Evolutionary conservation across 2,888 invertebrate species (phyloP).

Genomic region (Chrysotoxum bicinctum): DNA sequence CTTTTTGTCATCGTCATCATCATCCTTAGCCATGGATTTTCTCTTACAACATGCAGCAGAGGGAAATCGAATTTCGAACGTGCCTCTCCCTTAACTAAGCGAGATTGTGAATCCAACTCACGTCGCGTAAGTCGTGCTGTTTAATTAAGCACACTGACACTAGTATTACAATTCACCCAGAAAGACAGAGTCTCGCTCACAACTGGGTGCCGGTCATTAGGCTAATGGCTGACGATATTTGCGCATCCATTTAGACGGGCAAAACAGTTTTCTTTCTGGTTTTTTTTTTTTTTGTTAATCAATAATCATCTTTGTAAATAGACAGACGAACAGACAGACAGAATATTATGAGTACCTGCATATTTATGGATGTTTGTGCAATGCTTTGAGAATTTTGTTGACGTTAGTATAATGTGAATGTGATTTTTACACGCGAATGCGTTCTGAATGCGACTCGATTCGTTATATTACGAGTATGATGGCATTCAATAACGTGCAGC

Average conservation of each 20-base stretch:
- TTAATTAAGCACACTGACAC: slow-evolving; percentile 63
- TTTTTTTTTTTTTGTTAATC: slow-evolving; percentile 23
- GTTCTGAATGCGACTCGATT: slow-evolving; percentile 5
- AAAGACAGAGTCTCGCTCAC: slow-evolving; percentile 16
- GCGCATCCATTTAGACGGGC: slow-evolving; percentile 49
- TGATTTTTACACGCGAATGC: slow-evolving; percentile 50
- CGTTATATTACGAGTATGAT: not conserved
- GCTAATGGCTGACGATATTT: slow-evolving; percentile 43
- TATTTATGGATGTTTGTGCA: slow-evolving; percentile 42
- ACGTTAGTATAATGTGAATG: slow-evolving; percentile 16
- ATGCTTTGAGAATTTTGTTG: slow-evolving; percentile 46
- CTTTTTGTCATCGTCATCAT: not conserved
- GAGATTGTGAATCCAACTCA: slow-evolving; percentile 54
- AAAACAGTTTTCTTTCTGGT: not conserved
- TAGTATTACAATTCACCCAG: slow-evolving; percentile 37
- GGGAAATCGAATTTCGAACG: slow-evolving; percentile 52
- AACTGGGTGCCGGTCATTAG: slow-evolving; percentile 57
- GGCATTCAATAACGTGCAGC: slow-evolving; percentile 15
- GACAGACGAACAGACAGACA: not conserved
- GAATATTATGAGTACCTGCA: slow-evolving; percentile 19
- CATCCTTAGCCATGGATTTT: not conserved
- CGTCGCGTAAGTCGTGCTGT: slow-evolving; percentile 45
- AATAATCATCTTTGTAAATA: slow-evolving; percentile 37
- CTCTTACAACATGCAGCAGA: slow-evolving; percentile 45
- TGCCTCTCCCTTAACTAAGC: slow-evolving; percentile 39